Evolutionary conservation across 2,113 vertebrate genomes (phyloP).

Genomic region (Siniperca knerii): DNA sequence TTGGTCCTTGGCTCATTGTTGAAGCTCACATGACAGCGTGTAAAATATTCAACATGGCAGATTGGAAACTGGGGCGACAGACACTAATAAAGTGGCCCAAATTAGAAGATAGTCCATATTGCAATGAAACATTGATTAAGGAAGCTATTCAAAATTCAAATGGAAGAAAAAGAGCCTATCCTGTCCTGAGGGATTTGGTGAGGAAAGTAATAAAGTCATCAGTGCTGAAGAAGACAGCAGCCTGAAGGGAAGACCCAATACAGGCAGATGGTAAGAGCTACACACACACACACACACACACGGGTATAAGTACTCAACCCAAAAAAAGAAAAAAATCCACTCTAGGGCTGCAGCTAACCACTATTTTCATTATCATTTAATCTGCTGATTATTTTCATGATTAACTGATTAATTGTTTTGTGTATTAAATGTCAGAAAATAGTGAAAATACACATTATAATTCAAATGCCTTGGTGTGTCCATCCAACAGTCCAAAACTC

Average conservation of each 20-base stretch:
- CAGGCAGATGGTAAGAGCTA: slow-evolving; percentile 61
- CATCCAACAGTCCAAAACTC: background rate
- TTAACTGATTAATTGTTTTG: background rate
- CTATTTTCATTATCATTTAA: background rate
- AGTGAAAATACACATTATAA: background rate
- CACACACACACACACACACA: background rate
- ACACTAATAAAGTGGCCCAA: slow-evolving; percentile 64
- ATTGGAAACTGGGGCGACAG: slow-evolving; percentile 78
- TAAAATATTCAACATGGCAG: slow-evolving; percentile 83
- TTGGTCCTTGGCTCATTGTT: slow-evolving; percentile 23
- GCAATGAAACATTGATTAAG: slow-evolving; percentile 79
- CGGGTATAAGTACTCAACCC: no score
- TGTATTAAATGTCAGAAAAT: background rate
- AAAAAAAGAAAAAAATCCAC: background rate
- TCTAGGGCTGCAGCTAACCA: background rate
- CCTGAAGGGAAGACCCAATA: slow-evolving; percentile 52
- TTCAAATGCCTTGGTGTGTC: background rate
- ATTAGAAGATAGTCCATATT: slow-evolving; percentile 74
- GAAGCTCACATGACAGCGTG: slow-evolving; percentile 33
- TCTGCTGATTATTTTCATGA: background rate
- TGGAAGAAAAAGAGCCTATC: slow-evolving; percentile 2
- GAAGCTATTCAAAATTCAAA: slow-evolving; percentile 72
- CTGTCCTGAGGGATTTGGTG: slow-evolving; percentile 26
- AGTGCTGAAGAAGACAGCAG: slow-evolving; percentile 49
- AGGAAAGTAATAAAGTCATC: slow-evolving; percentile 55